These are phyloP conservation scores for Drosophila mojavensis DNA, from an alignment of 1,140 invertebrate species.

Conservation along the genomic window DNA sequence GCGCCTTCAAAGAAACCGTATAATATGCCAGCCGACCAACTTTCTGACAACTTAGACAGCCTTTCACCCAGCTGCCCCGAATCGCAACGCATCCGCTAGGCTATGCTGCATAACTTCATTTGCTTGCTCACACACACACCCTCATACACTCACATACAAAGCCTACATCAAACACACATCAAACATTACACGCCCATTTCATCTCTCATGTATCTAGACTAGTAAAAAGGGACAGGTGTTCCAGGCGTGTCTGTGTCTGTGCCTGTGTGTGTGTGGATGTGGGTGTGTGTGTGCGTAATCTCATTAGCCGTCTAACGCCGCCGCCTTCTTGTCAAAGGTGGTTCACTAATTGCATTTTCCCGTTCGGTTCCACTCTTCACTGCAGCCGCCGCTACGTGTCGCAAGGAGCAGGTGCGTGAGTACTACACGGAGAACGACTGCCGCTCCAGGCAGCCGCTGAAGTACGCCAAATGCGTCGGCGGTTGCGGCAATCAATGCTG, in stretches of 20 bases:
- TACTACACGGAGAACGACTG: slow-evolving; percentile 96
- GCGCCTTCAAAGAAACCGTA: not conserved
- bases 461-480: slow-evolving; percentile 93
- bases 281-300: slow-evolving; percentile 35
- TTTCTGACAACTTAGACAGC: not conserved
- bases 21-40: not conserved
- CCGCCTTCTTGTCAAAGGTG: slow-evolving; percentile 37
- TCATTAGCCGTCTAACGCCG: slow-evolving; percentile 41
- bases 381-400: slow-evolving; percentile 89
- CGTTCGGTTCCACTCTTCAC: slow-evolving; percentile 18
- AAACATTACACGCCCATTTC: slow-evolving; percentile 16
- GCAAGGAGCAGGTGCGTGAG: slow-evolving; percentile 95
- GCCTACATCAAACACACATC: slow-evolving; percentile 6
- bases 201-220: slow-evolving; percentile 9
- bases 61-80: slow-evolving; percentile 1
- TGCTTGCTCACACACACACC: slow-evolving; percentile 32
- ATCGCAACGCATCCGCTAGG: slow-evolving; percentile 23
- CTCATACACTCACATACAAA: slow-evolving; percentile 2
- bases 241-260: not conserved
- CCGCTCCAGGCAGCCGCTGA: slow-evolving; percentile 93
- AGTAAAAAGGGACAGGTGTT: slow-evolving; percentile 1
- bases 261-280: slow-evolving; percentile 9
- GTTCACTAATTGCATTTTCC: slow-evolving; percentile 65
- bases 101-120: slow-evolving; percentile 45
- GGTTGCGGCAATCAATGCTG: slow-evolving; percentile 90